These are phyloP conservation scores for Onychomys leucogaster DNA, from an alignment of 2,797 vertebrate species.

Conservation along the genomic window DNA sequence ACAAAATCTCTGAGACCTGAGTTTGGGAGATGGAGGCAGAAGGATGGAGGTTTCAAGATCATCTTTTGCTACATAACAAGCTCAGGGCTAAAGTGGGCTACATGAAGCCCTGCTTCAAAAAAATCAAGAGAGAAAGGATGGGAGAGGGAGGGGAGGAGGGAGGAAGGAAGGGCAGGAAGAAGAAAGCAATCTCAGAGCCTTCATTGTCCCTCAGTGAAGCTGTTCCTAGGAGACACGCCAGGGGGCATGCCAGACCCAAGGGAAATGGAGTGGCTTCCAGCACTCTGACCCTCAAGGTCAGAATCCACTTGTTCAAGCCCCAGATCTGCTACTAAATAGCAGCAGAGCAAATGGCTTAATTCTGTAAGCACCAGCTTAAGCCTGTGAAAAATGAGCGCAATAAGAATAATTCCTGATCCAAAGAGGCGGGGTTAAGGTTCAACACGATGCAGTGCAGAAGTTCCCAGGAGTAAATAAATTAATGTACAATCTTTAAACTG, in stretches of 20 bases:
- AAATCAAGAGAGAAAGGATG: not conserved
- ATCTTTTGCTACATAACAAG: not conserved
- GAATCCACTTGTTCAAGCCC: not conserved
- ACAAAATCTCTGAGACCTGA: not conserved
- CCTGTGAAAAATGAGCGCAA: slow-evolving; percentile 12
- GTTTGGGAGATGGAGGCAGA: not conserved
- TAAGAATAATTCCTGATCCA: slow-evolving; percentile 59
- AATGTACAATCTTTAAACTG: slow-evolving; percentile 27
- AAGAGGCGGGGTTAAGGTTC: slow-evolving; percentile 15
- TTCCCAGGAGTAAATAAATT: slow-evolving; percentile 62
- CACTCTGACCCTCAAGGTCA: not conserved
- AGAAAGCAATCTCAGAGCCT: not conserved
- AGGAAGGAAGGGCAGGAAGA: not conserved
- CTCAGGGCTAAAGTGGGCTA: not conserved
- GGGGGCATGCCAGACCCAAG: not conserved
- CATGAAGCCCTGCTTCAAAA: not conserved
- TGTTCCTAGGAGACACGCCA: not conserved
- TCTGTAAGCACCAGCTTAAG: slow-evolving; percentile 5
- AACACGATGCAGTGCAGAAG: slow-evolving; percentile 25
- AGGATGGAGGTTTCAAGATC: not conserved
- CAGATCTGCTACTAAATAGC: not conserved
- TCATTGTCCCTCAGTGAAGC: not conserved
- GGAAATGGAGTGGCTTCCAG: not conserved
- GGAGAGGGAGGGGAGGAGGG: not conserved
- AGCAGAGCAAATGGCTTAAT: not conserved